Evolutionary conservation across 2,888 invertebrate genomes (phyloP), one percentile per base, ranked within the genome.

Genomic region (Trachelus iudaicus): DNA sequence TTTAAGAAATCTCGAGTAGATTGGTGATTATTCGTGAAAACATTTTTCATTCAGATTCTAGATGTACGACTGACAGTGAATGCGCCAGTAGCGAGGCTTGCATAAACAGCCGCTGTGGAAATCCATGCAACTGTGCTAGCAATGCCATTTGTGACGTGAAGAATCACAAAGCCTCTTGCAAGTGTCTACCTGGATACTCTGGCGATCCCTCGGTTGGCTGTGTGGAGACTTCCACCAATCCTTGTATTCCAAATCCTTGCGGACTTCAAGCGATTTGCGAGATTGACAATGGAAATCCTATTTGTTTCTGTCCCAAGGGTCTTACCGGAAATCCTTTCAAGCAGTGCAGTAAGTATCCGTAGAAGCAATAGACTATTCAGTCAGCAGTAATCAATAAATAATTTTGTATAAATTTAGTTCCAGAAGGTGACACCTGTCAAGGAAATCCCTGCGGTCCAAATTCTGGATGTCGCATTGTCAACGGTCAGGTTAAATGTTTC

Each of bases 251-350:
- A 34, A 97, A 96, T 91, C 97, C 97, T n/a, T 97, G 97, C 87
- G 97, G 97, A n/a, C 92, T 93, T 3, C 96, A 96, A 87, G 97
- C 98, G 1, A 92, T 96, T 82, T 98, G 98, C 89, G 97, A 97
- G 92, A 94, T 95, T 75, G 96, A 97, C 86, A 95, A 95, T 86
- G 97, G 97, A 76, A 96, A 95, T 90, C 97, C 97, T 3, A 96
- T 97, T 83, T 98, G 98, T 88, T 96, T 94, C 92, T 98, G 98
- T 89, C 97, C 97, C 0, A 97, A 96, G 91, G 97, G 97, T 81
- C 93, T 97, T 82, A 97, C 97, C 4, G 98, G 98, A 91, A 97
- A 98, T 93, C 98, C 98, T 73, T 97, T 97, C 90, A 94, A 95
- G 89, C 96, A 95, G 92, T 97, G 97, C 94, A 96, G 97, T 97